Evolutionary conservation across 1,140 invertebrate species (phyloP), one percentile per base, ranked within the genome.

Genomic region (Cydia strobilella): DNA sequence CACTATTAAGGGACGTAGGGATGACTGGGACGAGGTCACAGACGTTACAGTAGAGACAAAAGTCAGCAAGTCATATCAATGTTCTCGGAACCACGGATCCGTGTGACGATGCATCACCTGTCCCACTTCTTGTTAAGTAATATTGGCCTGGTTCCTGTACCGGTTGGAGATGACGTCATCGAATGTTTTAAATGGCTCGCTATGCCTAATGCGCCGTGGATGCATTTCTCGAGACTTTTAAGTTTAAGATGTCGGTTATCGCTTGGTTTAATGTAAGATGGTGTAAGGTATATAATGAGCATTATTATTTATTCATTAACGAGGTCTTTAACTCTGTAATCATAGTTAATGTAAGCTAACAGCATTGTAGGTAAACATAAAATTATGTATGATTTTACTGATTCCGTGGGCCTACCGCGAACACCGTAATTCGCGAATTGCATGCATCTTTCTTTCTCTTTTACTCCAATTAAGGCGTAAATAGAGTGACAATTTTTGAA

Each of bases 51-150:
- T 51, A 12, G 42, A n/a, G 15, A 18, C 15, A 51, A 51, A 51
- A 6, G 48, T 51, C 48, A 51, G 48, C 48, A 51, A 51, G 48
- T 18, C n/a, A 51, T 18, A 6, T 59, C 54, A 59, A 59, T 23
- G 2, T 69, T 69, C 65, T 69, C 3, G n/a, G 65, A 69, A 69
- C n/a, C n/a, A 39, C 31, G 65, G 65, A 39, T 69, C 35, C n/a
- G 27, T 69, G 65, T 35, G 65, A 69, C 35, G 35, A 42, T 69
- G 65, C 31, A 69, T 69, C 65, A 69, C 65, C 65, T 69, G 65
- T 69, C 31, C 65, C n/a, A 69, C 31, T 69, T 69, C 65, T 69
- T 35, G 9, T 69, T 69, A 69, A 69, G 65, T 69, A 69, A 69
- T 31, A 66, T 2, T 39, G 65, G 31, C 65, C 65, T 69, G 31